These are phyloP conservation scores for Solen grandis DNA, from an alignment of 1,140 invertebrate genomes.

Conservation along the genomic window DNA sequence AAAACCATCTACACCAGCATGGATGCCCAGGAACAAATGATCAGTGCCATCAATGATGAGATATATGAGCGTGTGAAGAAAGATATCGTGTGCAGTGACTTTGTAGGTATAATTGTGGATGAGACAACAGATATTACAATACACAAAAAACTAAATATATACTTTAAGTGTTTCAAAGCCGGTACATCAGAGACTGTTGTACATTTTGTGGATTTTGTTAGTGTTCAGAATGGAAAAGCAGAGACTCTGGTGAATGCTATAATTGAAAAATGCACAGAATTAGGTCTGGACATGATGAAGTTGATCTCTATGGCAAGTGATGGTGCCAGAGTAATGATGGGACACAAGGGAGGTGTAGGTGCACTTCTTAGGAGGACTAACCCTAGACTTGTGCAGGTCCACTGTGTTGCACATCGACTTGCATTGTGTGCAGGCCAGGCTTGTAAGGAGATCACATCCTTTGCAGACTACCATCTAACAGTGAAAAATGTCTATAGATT, in stretches of 20 bases:
- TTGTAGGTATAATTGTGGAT: slow-evolving; percentile 34
- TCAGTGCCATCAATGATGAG: background rate
- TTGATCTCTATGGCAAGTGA: slow-evolving; percentile 24
- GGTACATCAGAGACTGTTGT: slow-evolving; percentile 13
- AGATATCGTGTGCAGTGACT: slow-evolving; percentile 1
- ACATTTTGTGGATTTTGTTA: slow-evolving; percentile 38
- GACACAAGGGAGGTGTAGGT: background rate
- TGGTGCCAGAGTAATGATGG: slow-evolving; percentile 21
- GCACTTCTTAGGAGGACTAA: slow-evolving; percentile 2
- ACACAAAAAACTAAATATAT: slow-evolving; percentile 36
- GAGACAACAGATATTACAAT: slow-evolving; percentile 45
- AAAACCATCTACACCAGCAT: slow-evolving; percentile 7
- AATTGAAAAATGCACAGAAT: background rate
- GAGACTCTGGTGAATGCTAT: slow-evolving; percentile 25
- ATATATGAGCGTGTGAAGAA: background rate
- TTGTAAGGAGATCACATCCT: background rate
- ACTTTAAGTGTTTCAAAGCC: slow-evolving; percentile 15
- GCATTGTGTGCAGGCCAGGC: slow-evolving; percentile 20
- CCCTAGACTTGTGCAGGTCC: slow-evolving; percentile 24
- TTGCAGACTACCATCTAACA: slow-evolving; percentile 18
- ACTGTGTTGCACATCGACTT: slow-evolving; percentile 27
- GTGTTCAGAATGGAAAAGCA: slow-evolving; percentile 32
- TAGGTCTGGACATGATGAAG: background rate
- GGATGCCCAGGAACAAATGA: slow-evolving; percentile 6
- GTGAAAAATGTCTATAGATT: slow-evolving; percentile 39